phyloP scores from a whole-genome alignment of 2,888 invertebrate genomes.

The Fragum fragum region DNA sequence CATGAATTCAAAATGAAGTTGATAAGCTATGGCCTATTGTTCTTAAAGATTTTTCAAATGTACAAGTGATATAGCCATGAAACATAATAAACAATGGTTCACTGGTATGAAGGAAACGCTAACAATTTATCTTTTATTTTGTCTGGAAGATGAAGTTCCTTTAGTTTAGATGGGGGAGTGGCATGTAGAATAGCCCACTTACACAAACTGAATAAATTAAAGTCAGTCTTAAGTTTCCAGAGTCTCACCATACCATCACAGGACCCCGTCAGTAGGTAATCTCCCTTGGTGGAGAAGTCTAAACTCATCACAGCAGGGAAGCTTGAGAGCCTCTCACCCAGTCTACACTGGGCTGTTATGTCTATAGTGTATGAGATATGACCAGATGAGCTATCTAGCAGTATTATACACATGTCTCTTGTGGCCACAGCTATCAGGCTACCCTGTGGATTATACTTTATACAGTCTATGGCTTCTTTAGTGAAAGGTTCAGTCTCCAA shows the following conservation, averaged over 20 bases:
- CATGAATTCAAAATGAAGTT: too few relatives aligned
- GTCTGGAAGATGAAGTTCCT: constrained; percentile 72
- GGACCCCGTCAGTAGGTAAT: constrained; percentile 72
- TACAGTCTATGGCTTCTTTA: constrained; percentile 67
- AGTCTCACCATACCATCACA: constrained; percentile 78
- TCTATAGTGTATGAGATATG: constrained; percentile 65
- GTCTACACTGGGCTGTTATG: constrained; percentile 59
- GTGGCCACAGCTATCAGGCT: constrained; percentile 67
- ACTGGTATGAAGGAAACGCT: constrained; percentile 35
- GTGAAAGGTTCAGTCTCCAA: constrained; percentile 43
- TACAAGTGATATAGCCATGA: too few relatives aligned
- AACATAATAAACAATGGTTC: too few relatives aligned
- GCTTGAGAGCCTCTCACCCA: constrained; percentile 39
- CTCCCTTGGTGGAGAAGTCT: constrained; percentile 73
- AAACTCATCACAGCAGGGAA: constrained; percentile 72
- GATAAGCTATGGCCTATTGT: too few relatives aligned
- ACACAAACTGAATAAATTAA: constrained; percentile 74
- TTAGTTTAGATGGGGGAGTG: constrained; percentile 63
- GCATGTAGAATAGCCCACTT: constrained; percentile 69
- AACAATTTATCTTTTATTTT: constrained; percentile 59
- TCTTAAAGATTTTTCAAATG: too few relatives aligned
- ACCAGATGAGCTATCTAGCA: constrained; percentile 63
- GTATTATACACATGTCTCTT: constrained; percentile 66
- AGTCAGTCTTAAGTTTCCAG: constrained; percentile 70
- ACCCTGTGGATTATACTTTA: constrained; percentile 72